A percentile compares a stretch with the other conserved stretches of the same genome.
Conservation (phyloP, 2,797 vertebrate genomes). For the Gadopsis marmoratus region DNA sequence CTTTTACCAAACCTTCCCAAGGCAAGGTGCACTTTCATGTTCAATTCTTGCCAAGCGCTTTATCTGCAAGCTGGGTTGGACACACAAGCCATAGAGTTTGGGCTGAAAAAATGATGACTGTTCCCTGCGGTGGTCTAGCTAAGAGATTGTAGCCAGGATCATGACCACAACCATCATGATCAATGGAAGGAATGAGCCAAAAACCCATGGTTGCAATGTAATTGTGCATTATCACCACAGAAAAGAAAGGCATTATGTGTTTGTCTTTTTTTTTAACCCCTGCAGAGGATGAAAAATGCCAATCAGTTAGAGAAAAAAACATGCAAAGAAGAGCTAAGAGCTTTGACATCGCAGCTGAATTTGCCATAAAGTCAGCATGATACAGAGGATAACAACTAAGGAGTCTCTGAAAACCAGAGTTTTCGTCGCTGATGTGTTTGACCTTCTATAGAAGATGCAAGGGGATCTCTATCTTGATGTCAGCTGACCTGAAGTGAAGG, state of each 20-base stretch:
- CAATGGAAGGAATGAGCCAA: conserved; percentile 64
- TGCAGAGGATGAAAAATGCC: conserved; percentile 18
- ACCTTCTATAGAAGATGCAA: conserved; percentile 44
- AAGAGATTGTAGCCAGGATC: conserved; percentile 47
- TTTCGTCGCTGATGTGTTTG: conserved; percentile 42
- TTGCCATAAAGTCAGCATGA: conserved; percentile 24
- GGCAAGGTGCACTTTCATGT: conserved; percentile 51
- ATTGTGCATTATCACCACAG: conserved; percentile 65
- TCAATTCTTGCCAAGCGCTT: conserved; percentile 58
- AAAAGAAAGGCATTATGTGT: conserved; percentile 37
- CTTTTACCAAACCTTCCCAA: conserved; percentile 17
- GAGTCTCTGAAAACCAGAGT: conserved; percentile 21
- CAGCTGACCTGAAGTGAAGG: conserved; percentile 45
- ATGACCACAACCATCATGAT: conserved; percentile 63
- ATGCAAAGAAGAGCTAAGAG: conserved; percentile 23
- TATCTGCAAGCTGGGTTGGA: conserved; percentile 55
- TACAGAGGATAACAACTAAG: conserved; percentile 22
- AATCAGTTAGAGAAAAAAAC: conserved; percentile 18
- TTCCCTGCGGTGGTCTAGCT: conserved; percentile 47
- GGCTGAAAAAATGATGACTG: conserved; percentile 46
- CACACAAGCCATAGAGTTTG: conserved; percentile 33
- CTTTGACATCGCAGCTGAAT: conserved; percentile 20
- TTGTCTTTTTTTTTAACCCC: conserved; percentile 28
- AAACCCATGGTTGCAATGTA: conserved; percentile 51
- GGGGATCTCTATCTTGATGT: conserved; percentile 37